A percentile compares a stretch with the other conserved stretches of the same genome.
phyloP scores from a whole-genome alignment of 2,113 vertebrate genomes.

The Protobothrops flavoviridis region DNA sequence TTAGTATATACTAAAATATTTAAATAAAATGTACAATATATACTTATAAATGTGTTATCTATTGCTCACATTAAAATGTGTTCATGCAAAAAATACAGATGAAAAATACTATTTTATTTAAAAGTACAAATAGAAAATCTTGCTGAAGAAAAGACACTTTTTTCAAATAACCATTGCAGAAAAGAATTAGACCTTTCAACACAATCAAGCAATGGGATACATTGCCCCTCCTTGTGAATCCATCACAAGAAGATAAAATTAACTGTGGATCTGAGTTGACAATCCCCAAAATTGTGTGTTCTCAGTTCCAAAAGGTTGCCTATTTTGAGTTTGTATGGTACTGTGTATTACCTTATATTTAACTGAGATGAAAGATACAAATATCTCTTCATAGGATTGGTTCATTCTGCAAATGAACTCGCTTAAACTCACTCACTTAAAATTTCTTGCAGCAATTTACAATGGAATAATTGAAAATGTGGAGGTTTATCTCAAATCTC shows the following conservation, averaged over 20 bases:
- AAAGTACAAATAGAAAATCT: not conserved
- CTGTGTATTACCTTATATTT: not conserved
- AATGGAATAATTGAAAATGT: not conserved
- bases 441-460: not conserved
- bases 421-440: not conserved
- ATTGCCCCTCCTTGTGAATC: not conserved
- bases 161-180: not conserved
- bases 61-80: not conserved
- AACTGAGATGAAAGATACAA: not conserved
- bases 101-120: not conserved
- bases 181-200: not conserved
- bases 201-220: not conserved
- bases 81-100: not conserved
- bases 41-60: not conserved
- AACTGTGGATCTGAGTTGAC: not conserved
- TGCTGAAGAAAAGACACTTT: not conserved
- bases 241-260: not conserved
- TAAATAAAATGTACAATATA: not conserved
- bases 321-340: not conserved
- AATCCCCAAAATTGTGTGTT: not conserved
- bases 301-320: not conserved
- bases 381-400: not conserved
- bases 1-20: not conserved
- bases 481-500: not conserved
- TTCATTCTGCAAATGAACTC: not conserved